Evolutionary conservation across 2,888 invertebrate genomes (phyloP), one percentile per base, ranked within the genome.

Genomic region (Linyphia triangularis): DNA sequence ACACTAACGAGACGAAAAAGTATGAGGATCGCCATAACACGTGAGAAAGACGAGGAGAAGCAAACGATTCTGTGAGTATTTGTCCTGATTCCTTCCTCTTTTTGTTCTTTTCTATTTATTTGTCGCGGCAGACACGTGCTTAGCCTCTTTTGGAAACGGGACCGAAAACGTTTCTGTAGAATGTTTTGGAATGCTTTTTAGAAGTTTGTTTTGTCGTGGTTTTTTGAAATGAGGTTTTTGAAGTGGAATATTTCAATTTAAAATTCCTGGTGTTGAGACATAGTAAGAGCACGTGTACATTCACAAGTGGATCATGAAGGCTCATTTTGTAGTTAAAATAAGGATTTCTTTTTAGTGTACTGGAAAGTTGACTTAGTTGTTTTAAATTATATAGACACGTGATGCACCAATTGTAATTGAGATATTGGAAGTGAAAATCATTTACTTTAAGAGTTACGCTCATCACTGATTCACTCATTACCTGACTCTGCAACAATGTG

Each of bases 61-160:
- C n/a, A 10, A 57, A 24, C 37, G 28, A 33, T 13, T 63, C 16
- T 40, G 85, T 85, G 61, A 85, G 85, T 85, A 40, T 43, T 26
- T 43, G 70, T 70, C 26, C 43, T 43, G 43, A 43, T 70, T 43
- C 26, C 10, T 26, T 70, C 26, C 70, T 51, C 26, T 51, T 51
- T n/a, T 51, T 51, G 13, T 43, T 13, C n/a, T n/a, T n/a, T n/a
- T n/a, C n/a, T 51, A 5, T 13, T 16, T 51, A 3, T 51, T 16
- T 51, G 51, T 37, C 40, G 33, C 67, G 67, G 33, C 37, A n/a
- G 28, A 70, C 70, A 77, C 77, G 77, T 77, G 77, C 63, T 63
- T 77, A 61, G 37, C 77, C 77, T 77, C 63, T 33, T 63, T 77
- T 61, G 9, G 51, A 51, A 51, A 51, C n/a, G 51, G 51, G 51